Conservation (phyloP, 1,140 invertebrate species). For the Pogonomyrmex californicus region DNA sequence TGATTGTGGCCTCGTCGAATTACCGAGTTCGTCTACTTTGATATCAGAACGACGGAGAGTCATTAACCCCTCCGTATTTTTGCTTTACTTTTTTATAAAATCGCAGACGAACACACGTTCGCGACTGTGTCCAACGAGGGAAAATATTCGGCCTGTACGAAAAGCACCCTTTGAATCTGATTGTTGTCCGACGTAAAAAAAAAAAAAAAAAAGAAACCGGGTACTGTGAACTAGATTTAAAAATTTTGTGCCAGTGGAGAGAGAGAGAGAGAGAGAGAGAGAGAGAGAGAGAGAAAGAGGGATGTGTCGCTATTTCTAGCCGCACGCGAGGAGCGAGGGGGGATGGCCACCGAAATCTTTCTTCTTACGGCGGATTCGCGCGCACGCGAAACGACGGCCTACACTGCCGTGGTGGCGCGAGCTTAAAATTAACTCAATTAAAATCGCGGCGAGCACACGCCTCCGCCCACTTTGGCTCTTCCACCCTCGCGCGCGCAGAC, state of each 20-base stretch:
- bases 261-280: neutral
- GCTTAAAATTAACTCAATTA: conserved; percentile 78
- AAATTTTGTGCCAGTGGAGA: neutral
- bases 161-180: conserved; percentile 26
- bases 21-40: conserved; percentile 16
- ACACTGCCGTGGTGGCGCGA: neutral
- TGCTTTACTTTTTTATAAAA: neutral
- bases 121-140: neutral
- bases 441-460: conserved; percentile 67
- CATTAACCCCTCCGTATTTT: conserved; percentile 5
- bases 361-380: neutral
- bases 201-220: conserved; percentile 3
- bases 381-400: neutral
- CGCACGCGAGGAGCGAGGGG: neutral
- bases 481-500: neutral
- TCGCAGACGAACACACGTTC: neutral
- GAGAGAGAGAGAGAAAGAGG: no score
- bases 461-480: conserved; percentile 19
- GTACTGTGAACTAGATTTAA: conserved; percentile 22
- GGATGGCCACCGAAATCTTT: neutral
- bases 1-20: conserved; percentile 27
- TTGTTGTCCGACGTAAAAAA: conserved; percentile 29
- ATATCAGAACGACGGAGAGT: conserved; percentile 10
- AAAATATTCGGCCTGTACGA: neutral
- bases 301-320: neutral